Conservation (phyloP, 1,140 invertebrate species). For the Daktulosphaira vitifoliae region DNA sequence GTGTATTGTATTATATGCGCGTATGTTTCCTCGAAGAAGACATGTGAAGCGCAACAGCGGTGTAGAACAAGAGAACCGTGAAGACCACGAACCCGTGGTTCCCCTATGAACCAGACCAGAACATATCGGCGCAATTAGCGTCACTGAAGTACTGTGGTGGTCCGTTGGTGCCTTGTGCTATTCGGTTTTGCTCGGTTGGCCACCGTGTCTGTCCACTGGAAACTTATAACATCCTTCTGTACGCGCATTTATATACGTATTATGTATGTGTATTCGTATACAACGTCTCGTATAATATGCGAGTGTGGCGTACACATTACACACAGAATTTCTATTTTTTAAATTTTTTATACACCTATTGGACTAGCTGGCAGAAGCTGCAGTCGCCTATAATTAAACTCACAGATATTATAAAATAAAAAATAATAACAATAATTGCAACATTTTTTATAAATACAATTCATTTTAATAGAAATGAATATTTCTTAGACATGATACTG, state of each 20-base stretch:
- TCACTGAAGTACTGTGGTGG: background rate
- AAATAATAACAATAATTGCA: too few species aligned
- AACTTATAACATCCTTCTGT: slow-evolving; percentile 25
- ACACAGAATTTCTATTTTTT: too few species aligned
- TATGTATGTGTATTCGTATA: background rate
- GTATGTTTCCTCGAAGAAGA: background rate
- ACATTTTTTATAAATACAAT: too few species aligned
- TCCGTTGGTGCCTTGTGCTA: background rate
- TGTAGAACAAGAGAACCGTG: slow-evolving; percentile 10
- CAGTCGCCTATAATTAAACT: too few species aligned
- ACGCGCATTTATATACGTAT: background rate
- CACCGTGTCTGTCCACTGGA: slow-evolving; percentile 23
- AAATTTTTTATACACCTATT: too few species aligned
- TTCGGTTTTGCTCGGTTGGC: slow-evolving; percentile 20
- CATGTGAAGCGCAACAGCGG: slow-evolving; percentile 25
- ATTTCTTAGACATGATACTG: too few species aligned
- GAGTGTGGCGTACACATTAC: background rate
- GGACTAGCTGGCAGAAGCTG: too few species aligned
- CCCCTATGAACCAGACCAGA: slow-evolving; percentile 30
- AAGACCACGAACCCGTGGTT: slow-evolving; percentile 33
- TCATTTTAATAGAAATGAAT: too few species aligned
- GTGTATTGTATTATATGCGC: too few species aligned
- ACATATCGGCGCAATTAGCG: slow-evolving; percentile 31
- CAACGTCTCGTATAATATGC: background rate
- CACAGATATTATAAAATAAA: too few species aligned